These are phyloP conservation scores for Bembecia ichneumoniformis DNA, from an alignment of 2,888 invertebrate species.

Conservation along the genomic window DNA sequence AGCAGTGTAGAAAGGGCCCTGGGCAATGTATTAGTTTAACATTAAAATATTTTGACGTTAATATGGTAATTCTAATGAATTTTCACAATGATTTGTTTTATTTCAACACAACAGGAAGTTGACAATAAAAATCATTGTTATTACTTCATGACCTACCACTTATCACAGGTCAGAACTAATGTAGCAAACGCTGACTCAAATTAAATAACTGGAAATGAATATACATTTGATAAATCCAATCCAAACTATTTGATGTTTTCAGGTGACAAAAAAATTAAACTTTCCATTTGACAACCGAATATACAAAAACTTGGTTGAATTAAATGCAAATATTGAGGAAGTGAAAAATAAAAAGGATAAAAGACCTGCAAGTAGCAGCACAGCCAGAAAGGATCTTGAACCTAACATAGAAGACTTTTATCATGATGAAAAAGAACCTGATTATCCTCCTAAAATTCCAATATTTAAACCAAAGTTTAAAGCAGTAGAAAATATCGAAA, in stretches of 20 bases:
- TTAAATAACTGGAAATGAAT: too few species aligned
- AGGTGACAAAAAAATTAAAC: constrained; percentile 59
- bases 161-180: too few species aligned
- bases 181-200: too few species aligned
- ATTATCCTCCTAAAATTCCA: constrained; percentile 40
- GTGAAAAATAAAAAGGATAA: constrained; percentile 33
- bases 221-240: too few species aligned
- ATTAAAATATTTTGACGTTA: too few species aligned
- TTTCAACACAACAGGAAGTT: too few species aligned
- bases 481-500: constrained; percentile 38
- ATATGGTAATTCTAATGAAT: too few species aligned
- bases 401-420: constrained; percentile 63
- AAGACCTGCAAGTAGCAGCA: constrained; percentile 18
- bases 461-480: constrained; percentile 41
- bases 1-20: too few species aligned
- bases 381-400: constrained; percentile 51
- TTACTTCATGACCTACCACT: too few species aligned
- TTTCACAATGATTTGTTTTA: too few species aligned
- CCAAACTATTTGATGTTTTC: constrained; percentile 15
- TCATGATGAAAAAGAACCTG: constrained; percentile 39
- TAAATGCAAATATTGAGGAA: constrained; percentile 44
- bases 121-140: too few species aligned
- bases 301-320: constrained; percentile 56
- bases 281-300: constrained; percentile 62
- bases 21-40: too few species aligned